phyloP scores from a whole-genome alignment of 2,888 invertebrate genomes.

The Antheraea yamamai region DNA sequence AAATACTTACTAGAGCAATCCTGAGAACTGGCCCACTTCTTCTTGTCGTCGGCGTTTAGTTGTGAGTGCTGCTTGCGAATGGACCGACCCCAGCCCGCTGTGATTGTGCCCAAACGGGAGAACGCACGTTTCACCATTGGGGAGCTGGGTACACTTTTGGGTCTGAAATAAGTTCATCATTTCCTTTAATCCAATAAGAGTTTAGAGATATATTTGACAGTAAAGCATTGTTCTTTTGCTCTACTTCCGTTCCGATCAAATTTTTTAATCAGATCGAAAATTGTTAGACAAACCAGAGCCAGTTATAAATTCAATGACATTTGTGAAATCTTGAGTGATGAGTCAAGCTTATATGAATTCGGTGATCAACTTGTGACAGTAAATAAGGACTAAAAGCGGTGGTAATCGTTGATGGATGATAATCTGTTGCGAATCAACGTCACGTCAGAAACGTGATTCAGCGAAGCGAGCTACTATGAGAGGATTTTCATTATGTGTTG shows the following conservation, averaged over 20 bases:
- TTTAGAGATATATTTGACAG: not conserved
- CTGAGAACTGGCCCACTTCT: conserved; percentile 95
- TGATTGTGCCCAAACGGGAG: conserved; percentile 93
- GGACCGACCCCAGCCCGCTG: conserved; percentile 94
- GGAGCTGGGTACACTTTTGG: conserved; percentile 96
- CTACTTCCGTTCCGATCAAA: not conserved
- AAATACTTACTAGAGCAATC: conserved; percentile 91
- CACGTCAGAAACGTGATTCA: not conserved
- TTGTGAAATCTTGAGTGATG: too few relatives aligned
- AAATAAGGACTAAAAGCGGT: not conserved
- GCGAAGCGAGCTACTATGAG: not conserved
- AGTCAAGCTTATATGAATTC: too few relatives aligned
- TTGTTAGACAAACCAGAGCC: too few relatives aligned
- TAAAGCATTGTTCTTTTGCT: not conserved
- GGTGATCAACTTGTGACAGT: too few relatives aligned
- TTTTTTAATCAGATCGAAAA: not conserved
- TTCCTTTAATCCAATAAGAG: not conserved
- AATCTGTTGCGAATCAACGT: not conserved
- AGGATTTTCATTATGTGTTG: not conserved
- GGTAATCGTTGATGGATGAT: not conserved
- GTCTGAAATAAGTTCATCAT: conserved; percentile 73
- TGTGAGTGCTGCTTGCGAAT: conserved; percentile 92
- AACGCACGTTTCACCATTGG: conserved; percentile 97
- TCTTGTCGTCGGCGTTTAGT: conserved; percentile 92
- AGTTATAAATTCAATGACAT: too few relatives aligned